Conservation (phyloP, 2,113 vertebrate species). For the Gorsachius goisagi region DNA sequence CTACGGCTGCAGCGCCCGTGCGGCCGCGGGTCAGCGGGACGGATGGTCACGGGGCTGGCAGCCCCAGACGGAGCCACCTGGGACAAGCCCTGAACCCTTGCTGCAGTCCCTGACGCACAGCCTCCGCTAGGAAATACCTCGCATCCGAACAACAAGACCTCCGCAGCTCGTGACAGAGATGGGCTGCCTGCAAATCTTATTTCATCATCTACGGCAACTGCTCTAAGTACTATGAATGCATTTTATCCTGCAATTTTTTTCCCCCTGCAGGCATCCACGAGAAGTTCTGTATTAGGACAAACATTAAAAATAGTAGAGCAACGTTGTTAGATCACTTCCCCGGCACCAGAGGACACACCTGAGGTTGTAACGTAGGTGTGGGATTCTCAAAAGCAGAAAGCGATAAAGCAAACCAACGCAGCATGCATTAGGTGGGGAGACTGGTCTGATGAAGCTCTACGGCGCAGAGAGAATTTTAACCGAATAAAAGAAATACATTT, state of each 20-base stretch:
- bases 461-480: neutral
- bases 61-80: neutral
- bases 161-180: neutral
- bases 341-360: neutral
- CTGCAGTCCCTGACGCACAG: neutral
- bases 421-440: accelerated
- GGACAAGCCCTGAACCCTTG: neutral
- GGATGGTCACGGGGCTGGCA: accelerated
- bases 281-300: neutral
- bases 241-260: slow-evolving; percentile 13
- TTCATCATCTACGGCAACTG: neutral
- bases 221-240: neutral
- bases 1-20: accelerated
- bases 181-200: neutral
- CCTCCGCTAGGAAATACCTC: neutral
- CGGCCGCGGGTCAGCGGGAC: neutral
- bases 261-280: neutral
- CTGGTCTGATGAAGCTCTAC: neutral
- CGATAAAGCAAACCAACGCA: neutral
- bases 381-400: neutral
- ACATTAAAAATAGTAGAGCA: slow-evolving; percentile 21
- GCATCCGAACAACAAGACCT: neutral
- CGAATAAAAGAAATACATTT: slow-evolving; percentile 18
- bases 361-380: neutral
- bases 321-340: neutral